These are phyloP conservation scores for Brachylomia viminalis DNA, from an alignment of 2,888 invertebrate genomes.

Conservation along the genomic window DNA sequence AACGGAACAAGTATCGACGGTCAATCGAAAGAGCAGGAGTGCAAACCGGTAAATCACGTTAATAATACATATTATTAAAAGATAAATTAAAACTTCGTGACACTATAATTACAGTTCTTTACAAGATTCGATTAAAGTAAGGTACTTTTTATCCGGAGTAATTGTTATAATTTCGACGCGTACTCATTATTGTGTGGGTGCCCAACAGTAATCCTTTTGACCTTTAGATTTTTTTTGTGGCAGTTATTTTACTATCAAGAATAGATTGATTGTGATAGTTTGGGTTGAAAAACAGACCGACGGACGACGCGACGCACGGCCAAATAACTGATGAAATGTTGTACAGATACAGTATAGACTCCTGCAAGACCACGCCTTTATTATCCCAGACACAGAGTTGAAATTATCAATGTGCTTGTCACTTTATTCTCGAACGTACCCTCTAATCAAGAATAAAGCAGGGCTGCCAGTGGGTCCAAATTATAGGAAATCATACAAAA, in stretches of 20 bases:
- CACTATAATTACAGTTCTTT: constrained; percentile 24
- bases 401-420: too few relatives aligned
- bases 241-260: not conserved
- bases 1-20: constrained; percentile 10
- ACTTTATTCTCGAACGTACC: too few relatives aligned
- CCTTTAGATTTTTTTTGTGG: not conserved
- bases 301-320: too few relatives aligned
- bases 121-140: constrained; percentile 6
- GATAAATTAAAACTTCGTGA: constrained; percentile 13
- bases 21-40: constrained; percentile 26
- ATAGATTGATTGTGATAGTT: not conserved
- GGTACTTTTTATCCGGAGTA: constrained; percentile 11
- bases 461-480: too few relatives aligned
- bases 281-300: not conserved
- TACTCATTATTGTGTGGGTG: not conserved
- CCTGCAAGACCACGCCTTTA: too few relatives aligned
- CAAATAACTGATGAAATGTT: too few relatives aligned
- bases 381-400: too few relatives aligned
- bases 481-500: too few relatives aligned
- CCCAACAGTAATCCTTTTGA: constrained; percentile 17
- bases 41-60: constrained; percentile 14
- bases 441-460: too few relatives aligned
- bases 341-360: too few relatives aligned
- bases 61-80: constrained; percentile 36
- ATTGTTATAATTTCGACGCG: constrained; percentile 2